Evolutionary conservation across 2,113 vertebrate genomes (phyloP).

Genomic region (Butorides virescens): DNA sequence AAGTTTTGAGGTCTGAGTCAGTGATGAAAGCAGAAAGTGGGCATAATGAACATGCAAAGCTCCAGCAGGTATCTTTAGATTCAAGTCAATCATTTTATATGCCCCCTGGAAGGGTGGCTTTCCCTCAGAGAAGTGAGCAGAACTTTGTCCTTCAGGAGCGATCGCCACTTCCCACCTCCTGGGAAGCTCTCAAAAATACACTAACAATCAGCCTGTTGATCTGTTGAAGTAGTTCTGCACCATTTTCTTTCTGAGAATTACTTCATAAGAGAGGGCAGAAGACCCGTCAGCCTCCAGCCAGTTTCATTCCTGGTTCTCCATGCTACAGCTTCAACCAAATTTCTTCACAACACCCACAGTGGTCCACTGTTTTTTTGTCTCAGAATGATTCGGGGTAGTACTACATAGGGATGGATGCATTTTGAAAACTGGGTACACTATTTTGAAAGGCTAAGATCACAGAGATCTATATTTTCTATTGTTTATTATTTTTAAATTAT

Average conservation of each 20-base stretch:
- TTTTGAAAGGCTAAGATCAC: not conserved
- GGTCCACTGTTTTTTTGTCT: not conserved
- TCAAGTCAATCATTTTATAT: not conserved
- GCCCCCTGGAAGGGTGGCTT: not conserved
- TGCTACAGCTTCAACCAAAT: not conserved
- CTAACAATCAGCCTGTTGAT: not conserved
- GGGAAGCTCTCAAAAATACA: not conserved
- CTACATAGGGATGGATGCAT: not conserved
- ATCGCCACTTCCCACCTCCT: not conserved
- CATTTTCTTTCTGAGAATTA: not conserved
- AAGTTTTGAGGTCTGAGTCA: conserved; percentile 54
- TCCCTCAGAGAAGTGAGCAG: not conserved
- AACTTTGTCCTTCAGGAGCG: not conserved
- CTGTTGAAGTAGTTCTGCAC: not conserved
- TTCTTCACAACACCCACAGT: not conserved
- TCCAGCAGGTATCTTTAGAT: not conserved
- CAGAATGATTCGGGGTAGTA: not conserved
- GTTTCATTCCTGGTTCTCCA: not conserved
- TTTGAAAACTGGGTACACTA: not conserved
- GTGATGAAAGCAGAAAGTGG: not conserved
- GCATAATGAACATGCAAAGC: not conserved
- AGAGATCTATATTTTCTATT: not conserved
- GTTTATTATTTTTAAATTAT: not conserved
- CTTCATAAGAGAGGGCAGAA: not conserved
- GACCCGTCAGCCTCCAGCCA: not conserved